phyloP scores from a whole-genome alignment of 2,888 invertebrate species.

The Macropis europaea region DNA sequence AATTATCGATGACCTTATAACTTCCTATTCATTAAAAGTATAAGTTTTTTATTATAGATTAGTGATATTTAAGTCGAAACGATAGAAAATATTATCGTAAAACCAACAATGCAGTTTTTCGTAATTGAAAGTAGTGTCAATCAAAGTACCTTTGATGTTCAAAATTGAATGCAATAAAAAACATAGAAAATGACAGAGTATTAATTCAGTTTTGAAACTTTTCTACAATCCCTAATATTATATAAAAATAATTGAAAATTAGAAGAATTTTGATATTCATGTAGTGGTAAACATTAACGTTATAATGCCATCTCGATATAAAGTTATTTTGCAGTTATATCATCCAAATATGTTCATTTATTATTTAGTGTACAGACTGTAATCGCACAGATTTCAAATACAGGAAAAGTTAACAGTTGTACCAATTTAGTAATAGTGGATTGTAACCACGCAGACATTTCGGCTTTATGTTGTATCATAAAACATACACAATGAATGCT shows the following conservation, averaged over 20 bases:
- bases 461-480: too few species aligned
- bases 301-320: background rate
- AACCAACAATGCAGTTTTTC: conserved; percentile 10
- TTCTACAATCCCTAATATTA: too few species aligned
- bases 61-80: background rate
- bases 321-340: background rate
- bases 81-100: background rate
- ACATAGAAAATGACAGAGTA: background rate
- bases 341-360: background rate
- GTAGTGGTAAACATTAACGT: background rate
- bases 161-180: background rate
- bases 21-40: conserved; percentile 17
- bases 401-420: too few species aligned
- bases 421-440: too few species aligned
- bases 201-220: conserved; percentile 1
- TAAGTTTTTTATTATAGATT: conserved; percentile 29
- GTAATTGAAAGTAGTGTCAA: background rate
- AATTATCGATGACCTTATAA: conserved; percentile 8
- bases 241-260: background rate
- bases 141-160: background rate
- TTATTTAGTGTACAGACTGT: conserved; percentile 12
- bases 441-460: too few species aligned
- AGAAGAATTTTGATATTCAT: background rate
- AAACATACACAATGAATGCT: too few species aligned
- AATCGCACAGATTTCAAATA: conserved; percentile 34